Evolutionary conservation across 2,113 vertebrate species (phyloP), one percentile per base, ranked within the genome.

Genomic region (Sturnira hondurensis): DNA sequence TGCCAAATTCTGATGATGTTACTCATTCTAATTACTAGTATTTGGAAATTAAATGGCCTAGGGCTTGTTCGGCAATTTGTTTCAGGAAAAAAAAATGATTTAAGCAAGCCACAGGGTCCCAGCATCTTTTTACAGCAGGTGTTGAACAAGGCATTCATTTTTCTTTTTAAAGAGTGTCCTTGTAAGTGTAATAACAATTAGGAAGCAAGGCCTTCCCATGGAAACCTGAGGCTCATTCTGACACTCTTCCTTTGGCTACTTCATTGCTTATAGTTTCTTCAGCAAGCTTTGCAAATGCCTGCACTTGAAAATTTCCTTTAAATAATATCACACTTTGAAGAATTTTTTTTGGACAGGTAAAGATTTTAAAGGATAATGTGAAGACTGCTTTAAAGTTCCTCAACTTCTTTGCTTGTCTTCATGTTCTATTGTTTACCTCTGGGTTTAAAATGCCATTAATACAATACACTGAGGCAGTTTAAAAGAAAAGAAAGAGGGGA

Each of bases 21-120:
- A 98, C 98, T 99, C 97, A 98, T 98, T 99, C 98, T 99, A 99
- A 99, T 99, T 99, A 99, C 98, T 96, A 86, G 94, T 98, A 98
- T 98, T 98, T 98, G 98, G 97, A 98, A 98, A 98, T 98, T 98
- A 98, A 98, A 98, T 97, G 95, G 95, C 98, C 97, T 98, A 97
- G 97, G 96, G 98, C 98, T 98, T 97, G 96, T 98, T 98, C 13
- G 6, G 93, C 97, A 98, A 97, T 97, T 98, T 98, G 97, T 98
- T 98, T 97, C 97, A 97, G 89, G 97, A 76, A 95, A 86, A 85
- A 97, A 97, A 97, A 98, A 98, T 98, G 98, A 99, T 98, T 99
- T 98, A 98, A 98, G 73, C 74, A 96, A 96, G 97, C 95, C 97
- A 86, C 70, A 89, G 89, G 97, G 76, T 94, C 96, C 96, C 91